Evolutionary conservation across 2,113 vertebrate species (phyloP).

Genomic region (Eudyptes chrysolophus): DNA sequence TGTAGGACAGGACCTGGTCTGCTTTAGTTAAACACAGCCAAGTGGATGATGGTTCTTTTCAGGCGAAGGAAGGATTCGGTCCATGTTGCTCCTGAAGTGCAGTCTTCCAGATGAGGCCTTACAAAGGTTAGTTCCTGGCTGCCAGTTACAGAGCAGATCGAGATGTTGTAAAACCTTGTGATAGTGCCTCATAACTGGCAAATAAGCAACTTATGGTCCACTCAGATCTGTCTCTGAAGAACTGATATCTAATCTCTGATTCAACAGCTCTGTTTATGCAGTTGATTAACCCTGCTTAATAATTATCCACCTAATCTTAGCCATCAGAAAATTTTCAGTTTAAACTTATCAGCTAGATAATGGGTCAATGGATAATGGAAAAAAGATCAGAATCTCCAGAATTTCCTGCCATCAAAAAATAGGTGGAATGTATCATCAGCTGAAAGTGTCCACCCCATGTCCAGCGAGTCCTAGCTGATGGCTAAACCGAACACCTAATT

Average conservation of each 20-base stretch:
- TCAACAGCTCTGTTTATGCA: neutral
- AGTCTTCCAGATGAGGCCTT: neutral
- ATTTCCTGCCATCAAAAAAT: neutral
- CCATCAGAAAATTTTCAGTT: neutral
- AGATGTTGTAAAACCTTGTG: neutral
- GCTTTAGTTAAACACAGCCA: neutral
- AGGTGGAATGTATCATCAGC: neutral
- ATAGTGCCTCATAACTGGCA: neutral
- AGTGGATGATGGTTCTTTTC: neutral
- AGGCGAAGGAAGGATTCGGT: neutral
- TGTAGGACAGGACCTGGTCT: neutral
- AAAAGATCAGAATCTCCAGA: neutral
- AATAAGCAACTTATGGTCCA: neutral
- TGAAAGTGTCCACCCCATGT: neutral
- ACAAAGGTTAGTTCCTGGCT: neutral
- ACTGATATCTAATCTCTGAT: neutral
- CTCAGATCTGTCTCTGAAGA: neutral
- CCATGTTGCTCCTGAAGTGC: neutral
- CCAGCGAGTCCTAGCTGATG: no score
- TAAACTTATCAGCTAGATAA: neutral
- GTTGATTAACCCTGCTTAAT: neutral
- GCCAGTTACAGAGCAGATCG: neutral
- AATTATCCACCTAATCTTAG: neutral
- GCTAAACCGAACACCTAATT: neutral
- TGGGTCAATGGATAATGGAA: neutral